These are phyloP conservation scores for Gallinago jamesoni DNA, from an alignment of 2,113 vertebrate genomes.

Conservation along the genomic window DNA sequence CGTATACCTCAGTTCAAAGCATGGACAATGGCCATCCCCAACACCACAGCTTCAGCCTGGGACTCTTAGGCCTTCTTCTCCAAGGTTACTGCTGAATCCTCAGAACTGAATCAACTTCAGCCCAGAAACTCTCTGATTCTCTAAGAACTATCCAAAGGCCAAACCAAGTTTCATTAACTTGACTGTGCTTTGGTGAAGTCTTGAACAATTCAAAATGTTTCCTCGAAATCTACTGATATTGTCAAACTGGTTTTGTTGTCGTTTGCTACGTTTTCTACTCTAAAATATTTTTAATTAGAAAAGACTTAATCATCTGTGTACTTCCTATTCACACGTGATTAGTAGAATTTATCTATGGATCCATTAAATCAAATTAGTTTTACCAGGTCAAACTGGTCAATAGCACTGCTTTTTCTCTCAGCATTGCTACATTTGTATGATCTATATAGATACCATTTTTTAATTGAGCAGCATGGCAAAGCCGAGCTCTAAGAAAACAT, in stretches of 20 bases:
- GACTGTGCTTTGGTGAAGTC: neutral
- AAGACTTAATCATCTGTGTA: neutral
- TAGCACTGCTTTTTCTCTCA: neutral
- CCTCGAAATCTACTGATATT: neutral
- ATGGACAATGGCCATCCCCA: neutral
- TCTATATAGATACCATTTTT: neutral
- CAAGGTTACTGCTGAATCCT: neutral
- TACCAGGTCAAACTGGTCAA: neutral
- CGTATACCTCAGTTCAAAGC: neutral
- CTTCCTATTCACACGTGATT: accelerated
- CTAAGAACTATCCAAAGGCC: neutral
- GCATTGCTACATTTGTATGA: neutral
- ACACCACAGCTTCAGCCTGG: neutral
- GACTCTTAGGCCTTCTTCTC: neutral
- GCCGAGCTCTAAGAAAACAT: neutral
- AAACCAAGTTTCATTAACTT: neutral
- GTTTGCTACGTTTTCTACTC: neutral
- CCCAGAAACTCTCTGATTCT: neutral
- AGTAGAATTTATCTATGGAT: neutral
- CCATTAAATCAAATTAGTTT: neutral
- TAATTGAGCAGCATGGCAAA: neutral
- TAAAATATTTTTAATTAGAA: neutral
- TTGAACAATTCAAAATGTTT: neutral
- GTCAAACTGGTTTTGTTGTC: neutral
- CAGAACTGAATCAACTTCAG: neutral